Base-by-base conservation (phyloP, 2,797 vertebrate genomes). In the Platyrinchus mystaceus region DNA sequence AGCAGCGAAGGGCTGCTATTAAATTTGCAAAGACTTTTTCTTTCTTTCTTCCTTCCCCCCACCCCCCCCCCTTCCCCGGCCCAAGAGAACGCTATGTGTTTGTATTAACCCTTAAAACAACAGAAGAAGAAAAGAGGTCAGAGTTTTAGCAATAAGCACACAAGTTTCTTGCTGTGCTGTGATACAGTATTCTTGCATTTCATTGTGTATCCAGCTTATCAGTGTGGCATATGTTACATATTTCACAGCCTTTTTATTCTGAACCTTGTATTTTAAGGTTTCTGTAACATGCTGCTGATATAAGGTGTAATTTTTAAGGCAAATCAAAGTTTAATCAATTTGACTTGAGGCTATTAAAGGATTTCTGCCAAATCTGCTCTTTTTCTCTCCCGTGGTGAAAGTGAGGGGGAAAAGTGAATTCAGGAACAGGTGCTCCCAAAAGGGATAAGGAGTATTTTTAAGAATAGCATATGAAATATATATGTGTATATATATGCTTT, bases 381-480 rank as follows among this genome's bases (percentile, higher is more conserved):
- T 92, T 77, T 88, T 60, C 12, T 70, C 44, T 63, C 26, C 21
- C 21, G 80, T 2, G 0, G 39, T 83, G 47, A 55, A 67, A 58
- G n/a, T 22, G 60, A 58, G 44, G 53, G 24, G 17, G 37, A 55
- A 44, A 84, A 59, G 46, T 43, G 22, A 74, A 58, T 67, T 47
- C n/a, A 47, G 56, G 63, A 95, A 70, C 83, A 90, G 95, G 89
- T 95, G 85, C 36, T 91, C n/a, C 47, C 27, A 7, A 80, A 91
- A 92, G 73, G 52, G 41, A 18, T 76, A 62, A 82, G 34, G 81
- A 75, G 7, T 58, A 39, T 92, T 84, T 94, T 91, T 93, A 59
- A 80, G 75, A 88, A 26, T 46, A 81, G 39, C 2, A 1, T 63
- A 74, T 86, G 71, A 76, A 84, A 89, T 69, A 82, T 6, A 41